Base-by-base conservation (phyloP, 2,888 invertebrate genomes). In the Polyploca ridens region DNA sequence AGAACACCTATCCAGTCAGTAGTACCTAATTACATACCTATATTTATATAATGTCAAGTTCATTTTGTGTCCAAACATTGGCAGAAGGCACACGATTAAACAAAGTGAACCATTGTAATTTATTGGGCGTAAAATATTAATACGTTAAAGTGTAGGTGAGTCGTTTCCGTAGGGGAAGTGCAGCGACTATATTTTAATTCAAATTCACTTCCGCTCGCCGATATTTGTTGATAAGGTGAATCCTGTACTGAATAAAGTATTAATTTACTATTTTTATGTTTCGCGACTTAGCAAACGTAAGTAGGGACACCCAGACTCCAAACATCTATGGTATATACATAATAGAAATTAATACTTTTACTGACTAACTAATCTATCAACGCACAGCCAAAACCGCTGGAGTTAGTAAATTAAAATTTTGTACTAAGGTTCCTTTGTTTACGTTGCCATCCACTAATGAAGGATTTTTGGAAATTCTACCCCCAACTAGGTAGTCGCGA, bases 81-180 rank as follows among this genome's bases (percentile, higher is more conserved):
- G 46, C 46, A 46, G 46, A 46, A 46, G 46, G 46, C 46, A n/a
- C n/a, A 46, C 46, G 54, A n/a, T 54, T 19, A 13, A 67, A 67
- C 46, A 72, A 69, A 69, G 46, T 63, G 64, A 64, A 64, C 63
- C 63, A 68, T 68, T 64, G 62, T 65, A 69, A 72, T 73, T 70
- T 74, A 77, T 78, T 74, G 73, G 70, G 69, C 70, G 73, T 75
- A 54, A 54, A 54, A 19, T 66, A 73, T 69, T 69, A 66, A 69
- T 69, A 72, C 77, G 73, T 73, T 62, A 19, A 41, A 54, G 19
- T 73, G 80, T 83, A 83, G 87, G 83, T 73, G 84, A 72, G 81
- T 69, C 83, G 75, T 75, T 91, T 93, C 93, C 93, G 91, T 81
- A 78, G 85, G 88, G 93, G 93, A 91, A 92, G 83, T 87, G 85